Conservation (phyloP, 2,888 invertebrate genomes). For the Prenolepis imparis region DNA sequence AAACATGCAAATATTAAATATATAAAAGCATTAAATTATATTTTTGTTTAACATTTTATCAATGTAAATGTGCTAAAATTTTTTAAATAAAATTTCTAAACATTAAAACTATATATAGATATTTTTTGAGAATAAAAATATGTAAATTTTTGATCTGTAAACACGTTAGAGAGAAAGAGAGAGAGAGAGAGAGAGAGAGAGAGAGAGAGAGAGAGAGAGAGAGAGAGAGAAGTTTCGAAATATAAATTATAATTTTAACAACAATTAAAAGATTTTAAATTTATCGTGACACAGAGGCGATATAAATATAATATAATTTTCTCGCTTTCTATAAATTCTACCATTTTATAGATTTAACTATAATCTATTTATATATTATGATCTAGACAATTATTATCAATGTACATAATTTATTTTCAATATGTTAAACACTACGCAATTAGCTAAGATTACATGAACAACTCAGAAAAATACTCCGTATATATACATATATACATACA, state of each 20-base stretch:
- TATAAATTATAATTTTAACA: neutral
- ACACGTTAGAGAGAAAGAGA: too few relatives aligned
- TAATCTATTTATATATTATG: neutral
- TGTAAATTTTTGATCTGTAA: too few relatives aligned
- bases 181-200: too few relatives aligned
- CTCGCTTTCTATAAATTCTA: neutral
- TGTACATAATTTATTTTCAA: conserved; percentile 6
- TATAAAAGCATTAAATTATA: too few relatives aligned
- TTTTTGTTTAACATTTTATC: too few relatives aligned
- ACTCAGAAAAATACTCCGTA: neutral
- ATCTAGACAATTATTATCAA: neutral
- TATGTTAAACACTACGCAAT: neutral
- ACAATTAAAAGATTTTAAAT: neutral
- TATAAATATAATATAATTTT: conserved; percentile 7
- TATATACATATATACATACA: neutral
- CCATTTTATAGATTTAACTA: conserved; percentile 2
- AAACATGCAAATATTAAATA: too few relatives aligned
- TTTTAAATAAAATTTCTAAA: too few relatives aligned
- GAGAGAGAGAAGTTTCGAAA: too few relatives aligned
- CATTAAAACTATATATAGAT: too few relatives aligned
- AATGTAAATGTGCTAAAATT: too few relatives aligned
- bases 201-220: too few relatives aligned
- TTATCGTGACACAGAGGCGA: neutral
- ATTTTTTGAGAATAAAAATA: too few relatives aligned
- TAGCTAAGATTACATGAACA: neutral